These are phyloP conservation scores for Sebastolobus altivelis DNA, from an alignment of 2,797 vertebrate genomes.

Conservation along the genomic window DNA sequence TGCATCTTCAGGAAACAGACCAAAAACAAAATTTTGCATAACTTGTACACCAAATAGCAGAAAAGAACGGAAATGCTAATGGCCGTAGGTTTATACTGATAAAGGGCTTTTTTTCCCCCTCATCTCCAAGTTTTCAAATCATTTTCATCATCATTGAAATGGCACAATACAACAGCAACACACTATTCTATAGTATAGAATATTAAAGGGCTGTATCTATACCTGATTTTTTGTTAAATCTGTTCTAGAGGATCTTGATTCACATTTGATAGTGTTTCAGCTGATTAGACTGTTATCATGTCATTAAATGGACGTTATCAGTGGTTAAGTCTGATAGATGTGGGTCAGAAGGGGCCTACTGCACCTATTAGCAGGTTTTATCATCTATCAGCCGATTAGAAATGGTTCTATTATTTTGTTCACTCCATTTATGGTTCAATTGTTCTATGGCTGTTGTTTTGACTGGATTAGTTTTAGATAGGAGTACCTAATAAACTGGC, in stretches of 20 bases:
- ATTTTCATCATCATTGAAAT: background rate
- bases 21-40: background rate
- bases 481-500: background rate
- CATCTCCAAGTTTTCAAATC: background rate
- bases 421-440: background rate
- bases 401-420: background rate
- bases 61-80: background rate
- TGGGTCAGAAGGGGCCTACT: too few species aligned
- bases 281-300: too few species aligned
- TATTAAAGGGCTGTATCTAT: background rate
- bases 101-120: background rate
- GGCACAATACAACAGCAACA: background rate
- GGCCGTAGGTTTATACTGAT: background rate
- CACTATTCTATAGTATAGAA: rapidly evolving
- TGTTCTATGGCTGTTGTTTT: background rate
- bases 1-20: background rate
- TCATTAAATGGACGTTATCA: too few species aligned
- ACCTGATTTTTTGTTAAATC: too few species aligned
- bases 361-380: too few species aligned
- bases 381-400: too few species aligned
- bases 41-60: background rate
- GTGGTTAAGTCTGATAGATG: rapidly evolving
- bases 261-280: too few species aligned
- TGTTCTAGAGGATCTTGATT: too few species aligned
- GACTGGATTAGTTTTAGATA: background rate